A percentile compares a stretch with the other conserved stretches of the same genome.
These are phyloP conservation scores for Rostratula benghalensis DNA, from an alignment of 2,113 vertebrate species.

Conservation along the genomic window DNA sequence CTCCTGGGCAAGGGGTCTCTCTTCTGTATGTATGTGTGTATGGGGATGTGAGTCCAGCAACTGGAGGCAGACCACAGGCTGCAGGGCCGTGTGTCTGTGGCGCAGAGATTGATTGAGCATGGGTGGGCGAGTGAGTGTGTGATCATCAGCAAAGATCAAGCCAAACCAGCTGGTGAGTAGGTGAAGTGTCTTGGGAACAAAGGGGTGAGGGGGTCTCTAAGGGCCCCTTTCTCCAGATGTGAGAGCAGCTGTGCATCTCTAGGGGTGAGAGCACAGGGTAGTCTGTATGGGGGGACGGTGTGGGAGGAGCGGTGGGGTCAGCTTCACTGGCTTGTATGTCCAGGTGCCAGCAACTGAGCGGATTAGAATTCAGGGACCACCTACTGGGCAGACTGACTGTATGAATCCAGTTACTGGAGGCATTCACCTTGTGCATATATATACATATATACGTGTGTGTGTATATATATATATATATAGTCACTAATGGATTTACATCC, in stretches of 20 bases:
- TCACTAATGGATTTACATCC: not conserved
- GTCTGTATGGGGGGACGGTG: not conserved
- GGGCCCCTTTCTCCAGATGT: not conserved
- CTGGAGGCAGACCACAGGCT: not conserved
- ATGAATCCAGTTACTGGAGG: not conserved
- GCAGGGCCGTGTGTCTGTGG: not conserved
- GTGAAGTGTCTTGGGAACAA: not conserved
- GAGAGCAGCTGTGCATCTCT: not conserved
- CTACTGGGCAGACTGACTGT: not conserved
- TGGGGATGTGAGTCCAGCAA: not conserved
- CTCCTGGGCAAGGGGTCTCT: not conserved
- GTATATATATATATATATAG: too few species aligned
- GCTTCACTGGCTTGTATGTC: not conserved
- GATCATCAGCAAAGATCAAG: not conserved
- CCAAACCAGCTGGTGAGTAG: not conserved
- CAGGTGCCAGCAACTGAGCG: not conserved
- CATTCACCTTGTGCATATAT: not conserved
- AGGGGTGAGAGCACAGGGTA: not conserved
- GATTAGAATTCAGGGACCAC: not conserved
- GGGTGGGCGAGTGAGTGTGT: not conserved
- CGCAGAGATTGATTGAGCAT: not conserved
- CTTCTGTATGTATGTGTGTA: not conserved
- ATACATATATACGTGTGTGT: too few species aligned
- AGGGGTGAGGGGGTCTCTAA: not conserved
- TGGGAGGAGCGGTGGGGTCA: fast-evolving